phyloP scores from a whole-genome alignment of 2,888 invertebrate genomes.

The Cylloceria caligata region DNA sequence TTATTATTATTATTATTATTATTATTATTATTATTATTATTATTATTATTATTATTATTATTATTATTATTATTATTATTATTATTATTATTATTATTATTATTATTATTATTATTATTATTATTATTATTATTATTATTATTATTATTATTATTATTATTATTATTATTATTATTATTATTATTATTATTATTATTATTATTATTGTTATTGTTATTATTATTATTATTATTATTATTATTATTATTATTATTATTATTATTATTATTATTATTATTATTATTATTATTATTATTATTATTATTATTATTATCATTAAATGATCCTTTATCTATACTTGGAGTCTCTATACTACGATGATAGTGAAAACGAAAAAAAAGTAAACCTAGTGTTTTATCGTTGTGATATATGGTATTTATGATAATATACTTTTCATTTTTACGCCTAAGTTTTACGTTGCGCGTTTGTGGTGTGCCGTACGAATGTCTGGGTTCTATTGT shows the following conservation, averaged over 20 bases:
- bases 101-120: constrained; percentile 69
- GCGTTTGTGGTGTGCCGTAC: constrained; percentile 58
- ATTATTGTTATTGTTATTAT: constrained; percentile 59
- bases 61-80: constrained; percentile 68
- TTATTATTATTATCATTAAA: constrained; percentile 69
- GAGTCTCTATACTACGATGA: constrained; percentile 61
- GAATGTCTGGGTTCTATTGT: constrained; percentile 28
- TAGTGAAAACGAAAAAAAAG: constrained; percentile 49
- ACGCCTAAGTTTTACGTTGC: constrained; percentile 67
- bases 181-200: constrained; percentile 68
- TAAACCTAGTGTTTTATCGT: constrained; percentile 67
- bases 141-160: constrained; percentile 60
- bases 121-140: constrained; percentile 68
- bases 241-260: constrained; percentile 68
- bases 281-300: constrained; percentile 68
- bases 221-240: constrained; percentile 69
- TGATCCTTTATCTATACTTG: constrained; percentile 75
- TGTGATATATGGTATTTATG: constrained; percentile 66
- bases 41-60: constrained; percentile 69
- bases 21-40: constrained; percentile 60
- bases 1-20: constrained; percentile 68
- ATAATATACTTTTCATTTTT: constrained; percentile 62
- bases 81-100: constrained; percentile 60
- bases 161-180: constrained; percentile 69
- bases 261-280: constrained; percentile 61